These are phyloP conservation scores for Agriopis aurantiaria DNA, from an alignment of 2,888 invertebrate genomes.

Conservation along the genomic window DNA sequence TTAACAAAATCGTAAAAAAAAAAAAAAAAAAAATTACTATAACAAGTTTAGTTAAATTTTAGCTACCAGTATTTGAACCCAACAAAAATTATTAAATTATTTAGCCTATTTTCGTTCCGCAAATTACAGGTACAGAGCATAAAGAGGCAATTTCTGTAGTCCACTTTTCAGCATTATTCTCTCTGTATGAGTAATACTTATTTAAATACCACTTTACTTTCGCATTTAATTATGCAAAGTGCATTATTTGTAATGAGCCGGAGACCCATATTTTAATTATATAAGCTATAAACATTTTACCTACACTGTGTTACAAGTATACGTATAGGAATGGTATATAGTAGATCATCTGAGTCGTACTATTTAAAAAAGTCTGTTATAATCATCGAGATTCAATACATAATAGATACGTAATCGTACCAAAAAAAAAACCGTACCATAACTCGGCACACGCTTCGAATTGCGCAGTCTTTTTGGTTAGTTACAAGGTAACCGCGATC, in stretches of 20 bases:
- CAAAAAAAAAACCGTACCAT: no score
- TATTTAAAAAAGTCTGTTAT: no score
- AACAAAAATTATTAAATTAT: not conserved
- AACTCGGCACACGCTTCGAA: no score
- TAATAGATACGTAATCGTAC: no score
- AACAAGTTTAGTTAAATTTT: no score
- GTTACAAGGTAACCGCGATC: no score
- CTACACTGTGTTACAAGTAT: conserved; percentile 15
- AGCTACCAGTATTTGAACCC: not conserved
- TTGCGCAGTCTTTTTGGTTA: no score
- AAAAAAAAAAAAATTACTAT: no score
- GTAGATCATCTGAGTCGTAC: conserved; percentile 14
- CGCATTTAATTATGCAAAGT: conserved; percentile 40
- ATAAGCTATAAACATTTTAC: conserved; percentile 34
- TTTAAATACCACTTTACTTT: conserved; percentile 27
- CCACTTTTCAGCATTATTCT: not conserved
- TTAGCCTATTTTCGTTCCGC: not conserved
- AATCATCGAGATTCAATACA: no score
- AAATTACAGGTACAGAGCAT: not conserved
- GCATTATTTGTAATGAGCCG: conserved; percentile 44
- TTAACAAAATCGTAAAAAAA: no score
- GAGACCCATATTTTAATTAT: conserved; percentile 45
- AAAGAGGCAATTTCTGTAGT: conserved; percentile 5
- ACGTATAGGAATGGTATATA: not conserved
- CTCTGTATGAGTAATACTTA: not conserved